phyloP scores from a whole-genome alignment of 2,113 vertebrate genomes.

The Oophaga pumilio region DNA sequence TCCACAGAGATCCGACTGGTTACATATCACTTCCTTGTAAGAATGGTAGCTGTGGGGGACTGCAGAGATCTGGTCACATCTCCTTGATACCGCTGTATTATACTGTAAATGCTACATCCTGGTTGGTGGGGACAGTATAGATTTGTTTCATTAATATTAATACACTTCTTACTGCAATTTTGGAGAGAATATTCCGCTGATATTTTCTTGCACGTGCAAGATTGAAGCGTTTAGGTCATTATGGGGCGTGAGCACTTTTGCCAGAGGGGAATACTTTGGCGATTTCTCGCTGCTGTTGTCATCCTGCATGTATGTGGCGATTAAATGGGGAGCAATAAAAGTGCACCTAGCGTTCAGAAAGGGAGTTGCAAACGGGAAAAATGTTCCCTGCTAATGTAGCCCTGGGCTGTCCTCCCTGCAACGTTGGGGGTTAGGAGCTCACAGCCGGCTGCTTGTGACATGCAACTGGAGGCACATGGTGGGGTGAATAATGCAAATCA shows the following conservation, averaged over 20 bases:
- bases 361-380: conserved; percentile 55
- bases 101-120: no score
- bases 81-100: not conserved
- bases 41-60: not conserved
- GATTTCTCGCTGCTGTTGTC: not conserved
- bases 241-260: not conserved
- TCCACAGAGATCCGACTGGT: not conserved
- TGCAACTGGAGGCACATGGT: not conserved
- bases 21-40: not conserved
- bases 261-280: not conserved
- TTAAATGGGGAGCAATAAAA: not conserved
- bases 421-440: not conserved
- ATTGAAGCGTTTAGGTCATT: not conserved
- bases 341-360: conserved; percentile 58
- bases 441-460: not conserved
- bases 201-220: not conserved
- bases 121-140: not conserved
- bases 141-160: not conserved
- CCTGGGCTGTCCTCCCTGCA: not conserved
- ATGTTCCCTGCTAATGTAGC: conserved; percentile 56
- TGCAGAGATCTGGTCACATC: not conserved
- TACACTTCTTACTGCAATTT: no score
- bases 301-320: not conserved
- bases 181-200: not conserved
- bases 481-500: not conserved